phyloP scores from a whole-genome alignment of 2,888 invertebrate genomes.

The Melinaea marsaeus region DNA sequence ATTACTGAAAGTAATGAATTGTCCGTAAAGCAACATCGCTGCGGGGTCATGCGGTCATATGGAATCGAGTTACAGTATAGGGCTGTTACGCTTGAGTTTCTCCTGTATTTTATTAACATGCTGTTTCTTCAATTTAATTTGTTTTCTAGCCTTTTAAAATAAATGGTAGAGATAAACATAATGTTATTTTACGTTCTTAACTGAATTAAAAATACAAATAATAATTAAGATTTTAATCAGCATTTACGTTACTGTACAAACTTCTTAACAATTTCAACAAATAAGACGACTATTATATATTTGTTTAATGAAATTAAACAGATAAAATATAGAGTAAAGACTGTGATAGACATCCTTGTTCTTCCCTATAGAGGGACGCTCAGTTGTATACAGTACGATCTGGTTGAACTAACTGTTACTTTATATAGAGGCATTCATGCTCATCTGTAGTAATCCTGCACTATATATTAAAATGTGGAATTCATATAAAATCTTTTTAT shows the following conservation, averaged over 20 bases:
- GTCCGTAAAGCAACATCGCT: conserved; percentile 25
- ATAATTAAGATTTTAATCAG: no score
- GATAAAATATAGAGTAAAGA: no score
- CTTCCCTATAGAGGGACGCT: no score
- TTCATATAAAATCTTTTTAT: background rate
- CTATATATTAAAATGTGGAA: conserved; percentile 4
- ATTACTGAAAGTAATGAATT: conserved; percentile 21
- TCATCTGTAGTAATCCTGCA: conserved; percentile 20
- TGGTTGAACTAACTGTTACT: conserved; percentile 12
- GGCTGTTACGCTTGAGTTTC: conserved; percentile 43
- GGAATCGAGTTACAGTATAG: conserved; percentile 22
- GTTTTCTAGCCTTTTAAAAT: background rate
- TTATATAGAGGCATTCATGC: conserved; percentile 26
- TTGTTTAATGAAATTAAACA: no score
- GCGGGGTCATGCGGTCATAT: conserved; percentile 29
- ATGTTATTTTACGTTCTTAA: no score
- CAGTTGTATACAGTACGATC: no score
- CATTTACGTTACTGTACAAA: no score
- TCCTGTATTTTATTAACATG: background rate
- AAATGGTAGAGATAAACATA: no score
- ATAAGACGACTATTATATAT: background rate
- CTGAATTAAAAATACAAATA: no score
- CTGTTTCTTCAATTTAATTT: background rate
- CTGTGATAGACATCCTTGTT: no score
- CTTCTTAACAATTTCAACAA: background rate